Conservation (phyloP, 2,797 vertebrate genomes). For the Sylvilagus floridanus region DNA sequence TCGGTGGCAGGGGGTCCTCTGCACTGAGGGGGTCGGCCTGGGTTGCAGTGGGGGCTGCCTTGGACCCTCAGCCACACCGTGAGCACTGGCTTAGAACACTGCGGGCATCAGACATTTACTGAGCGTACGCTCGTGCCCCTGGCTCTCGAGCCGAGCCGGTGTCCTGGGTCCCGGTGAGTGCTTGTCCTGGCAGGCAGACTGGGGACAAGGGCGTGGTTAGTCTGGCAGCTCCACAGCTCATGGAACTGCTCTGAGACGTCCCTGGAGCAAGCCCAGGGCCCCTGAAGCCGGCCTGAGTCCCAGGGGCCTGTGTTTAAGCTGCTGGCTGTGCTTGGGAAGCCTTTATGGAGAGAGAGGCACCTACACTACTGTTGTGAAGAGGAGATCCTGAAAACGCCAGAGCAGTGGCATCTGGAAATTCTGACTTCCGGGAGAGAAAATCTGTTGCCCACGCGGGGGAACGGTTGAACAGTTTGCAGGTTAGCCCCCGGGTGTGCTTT, state of each 20-base stretch:
- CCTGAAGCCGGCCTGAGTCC: background rate
- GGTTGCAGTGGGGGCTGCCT: background rate
- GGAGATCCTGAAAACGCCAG: background rate
- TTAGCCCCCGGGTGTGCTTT: background rate
- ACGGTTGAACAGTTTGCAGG: background rate
- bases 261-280: background rate
- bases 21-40: background rate
- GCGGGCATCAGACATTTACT: background rate
- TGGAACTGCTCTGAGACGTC: background rate
- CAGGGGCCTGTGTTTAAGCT: background rate
- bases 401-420: no score
- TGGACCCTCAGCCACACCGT: background rate
- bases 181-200: background rate
- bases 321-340: background rate
- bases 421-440: background rate
- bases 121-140: background rate
- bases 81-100: no score
- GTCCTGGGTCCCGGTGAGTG: background rate
- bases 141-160: background rate
- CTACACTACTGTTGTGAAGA: background rate
- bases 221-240: background rate
- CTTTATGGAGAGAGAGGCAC: background rate
- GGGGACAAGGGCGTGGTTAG: background rate
- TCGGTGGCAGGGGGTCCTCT: background rate
- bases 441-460: background rate